Base-by-base conservation (phyloP, 2,113 vertebrate species). In the Ctenodactylus gundi region DNA sequence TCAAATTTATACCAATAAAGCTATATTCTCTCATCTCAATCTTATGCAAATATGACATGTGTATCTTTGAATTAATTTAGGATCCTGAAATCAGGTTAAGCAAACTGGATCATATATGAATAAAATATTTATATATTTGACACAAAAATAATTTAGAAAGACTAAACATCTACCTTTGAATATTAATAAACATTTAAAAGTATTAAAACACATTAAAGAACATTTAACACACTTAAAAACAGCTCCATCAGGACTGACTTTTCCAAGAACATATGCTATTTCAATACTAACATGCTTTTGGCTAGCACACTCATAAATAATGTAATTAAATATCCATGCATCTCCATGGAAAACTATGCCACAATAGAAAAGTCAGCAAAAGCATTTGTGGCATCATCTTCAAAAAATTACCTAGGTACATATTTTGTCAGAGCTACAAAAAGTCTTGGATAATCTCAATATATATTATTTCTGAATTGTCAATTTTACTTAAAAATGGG, bases 401-500 rank as follows among this genome's bases (percentile, higher is more conserved):
- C n/a, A 84, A 85, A 96, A 85, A 34, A 92, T 57, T 58, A 75
- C 13, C 44, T 84, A 29, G 1, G 0, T 81, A 8, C 65, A 4
- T 46, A 75, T 44, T 92, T 27, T 53, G 78, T 51, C 25, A 84
- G 29, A 53, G 49, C 34, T 73, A 65, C 29, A n/a, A 4, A 90
- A 90, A 84, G 60, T 13, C 41, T 87, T 18, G 44, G 18, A 85
- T 64, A 72, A 75, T 85, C 11, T 85, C 39, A 90, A 46, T 8
- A 65, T 2, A 55, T 83, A 75, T 64, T n/a, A 58, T 70, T 67
- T 39, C 23, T 90, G 18, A 95, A 64, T 34, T 88, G 41, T 20
- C n/a, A 53, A 49, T 73, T 94, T 91, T 64, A 92, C 60, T 87
- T 58, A 76, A 93, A 81, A 15, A 93, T 85, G 27, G 18, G 7